Percentiles rank a stretch among this genome's conserved stretches.
Conservation (phyloP, 2,113 vertebrate species). For the Polypterus bichir region DNA sequence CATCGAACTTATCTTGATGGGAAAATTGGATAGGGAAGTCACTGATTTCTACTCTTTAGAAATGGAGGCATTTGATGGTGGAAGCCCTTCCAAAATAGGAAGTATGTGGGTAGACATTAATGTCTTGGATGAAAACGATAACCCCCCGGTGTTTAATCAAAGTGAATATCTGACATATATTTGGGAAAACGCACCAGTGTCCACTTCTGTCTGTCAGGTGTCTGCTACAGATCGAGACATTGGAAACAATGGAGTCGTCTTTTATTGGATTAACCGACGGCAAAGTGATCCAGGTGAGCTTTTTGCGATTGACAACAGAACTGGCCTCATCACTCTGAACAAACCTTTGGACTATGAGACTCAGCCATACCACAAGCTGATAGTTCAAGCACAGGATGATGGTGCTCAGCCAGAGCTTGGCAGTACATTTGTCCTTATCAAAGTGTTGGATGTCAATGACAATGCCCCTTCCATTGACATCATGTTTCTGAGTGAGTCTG, state of each 20-base stretch:
- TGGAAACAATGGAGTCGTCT: slow-evolving; percentile 58
- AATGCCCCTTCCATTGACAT: slow-evolving; percentile 65
- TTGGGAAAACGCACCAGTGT: slow-evolving; percentile 51
- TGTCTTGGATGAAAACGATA: slow-evolving; percentile 82
- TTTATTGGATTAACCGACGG: slow-evolving; percentile 56
- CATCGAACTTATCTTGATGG: slow-evolving; percentile 59
- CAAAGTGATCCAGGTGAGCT: slow-evolving; percentile 43
- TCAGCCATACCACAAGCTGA: slow-evolving; percentile 59
- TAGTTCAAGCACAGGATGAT: slow-evolving; percentile 64
- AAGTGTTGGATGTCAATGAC: slow-evolving; percentile 75
- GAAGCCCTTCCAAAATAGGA: slow-evolving; percentile 55
- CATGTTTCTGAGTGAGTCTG: slow-evolving; percentile 68
- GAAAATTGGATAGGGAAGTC: slow-evolving; percentile 60
- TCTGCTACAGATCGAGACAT: slow-evolving; percentile 66
- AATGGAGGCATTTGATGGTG: slow-evolving; percentile 77
- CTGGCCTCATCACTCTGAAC: slow-evolving; percentile 57
- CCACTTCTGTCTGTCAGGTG: slow-evolving; percentile 58
- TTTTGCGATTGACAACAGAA: slow-evolving; percentile 61
- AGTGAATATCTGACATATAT: slow-evolving; percentile 56
- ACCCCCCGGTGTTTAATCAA: slow-evolving; percentile 65
- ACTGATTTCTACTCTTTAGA: slow-evolving; percentile 49
- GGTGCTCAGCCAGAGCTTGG: slow-evolving; percentile 65
- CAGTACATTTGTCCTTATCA: slow-evolving; percentile 59
- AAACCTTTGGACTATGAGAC: slow-evolving; percentile 66
- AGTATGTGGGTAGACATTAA: slow-evolving; percentile 49